phyloP scores from a whole-genome alignment of 2,888 invertebrate genomes.

The Sturmia bella region DNA sequence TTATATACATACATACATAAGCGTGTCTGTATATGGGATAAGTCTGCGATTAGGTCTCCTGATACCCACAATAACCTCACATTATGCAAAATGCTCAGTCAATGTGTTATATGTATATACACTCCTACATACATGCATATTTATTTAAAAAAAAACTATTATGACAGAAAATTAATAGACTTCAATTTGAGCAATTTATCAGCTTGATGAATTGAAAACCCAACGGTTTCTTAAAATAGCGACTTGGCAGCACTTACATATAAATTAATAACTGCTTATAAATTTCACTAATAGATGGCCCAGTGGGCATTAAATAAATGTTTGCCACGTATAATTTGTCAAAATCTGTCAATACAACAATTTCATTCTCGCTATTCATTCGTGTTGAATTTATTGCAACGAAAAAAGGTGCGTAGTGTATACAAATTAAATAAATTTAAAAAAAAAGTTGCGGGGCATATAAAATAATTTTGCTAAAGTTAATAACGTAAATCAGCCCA shows the following conservation, averaged over 20 bases:
- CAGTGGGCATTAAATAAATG: constrained; percentile 31
- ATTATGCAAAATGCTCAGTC: no score
- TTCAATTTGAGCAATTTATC: no score
- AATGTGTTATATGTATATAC: no score
- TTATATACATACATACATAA: no score
- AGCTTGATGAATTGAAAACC: no score
- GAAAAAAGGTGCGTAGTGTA: constrained; percentile 71
- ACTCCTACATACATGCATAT: no score
- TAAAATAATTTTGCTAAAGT: constrained; percentile 29
- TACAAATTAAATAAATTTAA: neutral
- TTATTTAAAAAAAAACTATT: no score
- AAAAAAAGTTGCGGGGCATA: neutral
- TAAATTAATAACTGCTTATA: neutral
- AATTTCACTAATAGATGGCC: constrained; percentile 44
- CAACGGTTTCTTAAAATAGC: neutral
- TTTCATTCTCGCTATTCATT: constrained; percentile 71
- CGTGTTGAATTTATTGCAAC: constrained; percentile 73
- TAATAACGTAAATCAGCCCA: constrained; percentile 4
- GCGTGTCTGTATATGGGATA: no score
- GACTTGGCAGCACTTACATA: constrained; percentile 22
- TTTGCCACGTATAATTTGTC: constrained; percentile 65
- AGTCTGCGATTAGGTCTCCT: no score
- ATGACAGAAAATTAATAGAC: no score
- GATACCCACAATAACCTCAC: no score
- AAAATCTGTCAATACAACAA: constrained; percentile 66